Percentiles rank a stretch among this genome's conserved stretches.
These are phyloP conservation scores for Meloe dianella DNA, from an alignment of 2,888 invertebrate genomes.

Conservation along the genomic window DNA sequence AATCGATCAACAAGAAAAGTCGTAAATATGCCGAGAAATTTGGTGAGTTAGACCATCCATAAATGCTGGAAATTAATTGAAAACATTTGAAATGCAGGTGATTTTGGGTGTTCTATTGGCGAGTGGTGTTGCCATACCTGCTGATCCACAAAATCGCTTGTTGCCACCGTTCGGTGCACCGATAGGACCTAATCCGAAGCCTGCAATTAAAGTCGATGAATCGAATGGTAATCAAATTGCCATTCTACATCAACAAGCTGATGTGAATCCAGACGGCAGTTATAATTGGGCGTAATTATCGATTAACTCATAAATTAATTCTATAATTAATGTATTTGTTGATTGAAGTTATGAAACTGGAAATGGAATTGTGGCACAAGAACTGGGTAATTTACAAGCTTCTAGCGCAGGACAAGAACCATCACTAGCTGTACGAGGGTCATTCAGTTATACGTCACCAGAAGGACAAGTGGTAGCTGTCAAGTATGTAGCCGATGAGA, in stretches of 20 bases:
- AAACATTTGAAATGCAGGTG: conserved; percentile 5
- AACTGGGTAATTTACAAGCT: conserved; percentile 63
- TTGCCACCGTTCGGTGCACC: conserved; percentile 23
- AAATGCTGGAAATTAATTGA: not conserved
- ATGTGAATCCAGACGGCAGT: conserved; percentile 59
- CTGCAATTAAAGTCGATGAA: conserved; percentile 21
- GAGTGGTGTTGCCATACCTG: conserved; percentile 8
- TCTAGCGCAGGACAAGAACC: conserved; percentile 51
- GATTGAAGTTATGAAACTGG: conserved; percentile 64
- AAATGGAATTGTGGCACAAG: conserved; percentile 69
- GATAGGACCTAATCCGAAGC: conserved; percentile 16
- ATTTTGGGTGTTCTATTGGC: conserved; percentile 12
- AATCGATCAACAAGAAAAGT: not conserved
- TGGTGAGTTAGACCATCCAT: conserved; percentile 12
- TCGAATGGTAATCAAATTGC: conserved; percentile 47
- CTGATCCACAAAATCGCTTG: not conserved
- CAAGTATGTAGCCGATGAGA: conserved; percentile 63
- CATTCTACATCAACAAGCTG: conserved; percentile 57
- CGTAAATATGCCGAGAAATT: conserved; percentile 16
- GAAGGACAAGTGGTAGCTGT: conserved; percentile 65
- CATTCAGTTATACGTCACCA: conserved; percentile 63
- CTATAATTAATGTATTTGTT: not conserved
- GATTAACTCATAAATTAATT: not conserved
- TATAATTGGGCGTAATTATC: conserved; percentile 60
- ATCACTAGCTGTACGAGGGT: conserved; percentile 60